Percentiles rank a stretch among this genome's conserved stretches.
phyloP scores from a whole-genome alignment of 2,888 invertebrate genomes.

The Ennomos fuscantarius region DNA sequence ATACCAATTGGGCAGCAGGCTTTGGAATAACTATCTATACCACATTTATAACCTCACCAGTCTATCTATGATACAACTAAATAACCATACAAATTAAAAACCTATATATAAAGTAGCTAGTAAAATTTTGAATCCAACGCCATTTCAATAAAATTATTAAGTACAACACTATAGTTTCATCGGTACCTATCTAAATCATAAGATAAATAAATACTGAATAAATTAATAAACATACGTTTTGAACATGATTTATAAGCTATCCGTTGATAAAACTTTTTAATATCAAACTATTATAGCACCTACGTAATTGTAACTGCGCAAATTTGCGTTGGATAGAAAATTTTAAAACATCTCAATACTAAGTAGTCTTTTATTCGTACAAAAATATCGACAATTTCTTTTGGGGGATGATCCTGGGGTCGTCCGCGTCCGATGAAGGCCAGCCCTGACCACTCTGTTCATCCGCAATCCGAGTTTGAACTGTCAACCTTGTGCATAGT shows the following conservation, averaged over 20 bases:
- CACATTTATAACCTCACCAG: constrained; percentile 7
- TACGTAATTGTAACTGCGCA: constrained; percentile 17
- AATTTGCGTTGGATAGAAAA: constrained; percentile 34
- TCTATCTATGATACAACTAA: constrained; percentile 1
- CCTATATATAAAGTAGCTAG: constrained; percentile 11
- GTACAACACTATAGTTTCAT: constrained; percentile 12
- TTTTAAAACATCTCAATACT: constrained; percentile 29
- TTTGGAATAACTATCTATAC: constrained; percentile 23
- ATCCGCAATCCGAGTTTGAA: not conserved
- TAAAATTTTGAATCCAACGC: constrained; percentile 33
- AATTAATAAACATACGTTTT: constrained; percentile 10
- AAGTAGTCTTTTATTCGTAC: constrained; percentile 34
- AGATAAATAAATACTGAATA: constrained; percentile 7
- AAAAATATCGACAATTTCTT: constrained; percentile 36
- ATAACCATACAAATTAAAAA: constrained; percentile 8
- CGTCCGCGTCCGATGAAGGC: constrained; percentile 15
- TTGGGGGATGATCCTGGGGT: constrained; percentile 30
- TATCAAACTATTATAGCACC: constrained; percentile 19
- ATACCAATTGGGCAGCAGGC: constrained; percentile 32
- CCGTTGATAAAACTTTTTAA: not conserved
- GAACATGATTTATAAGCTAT: constrained; percentile 12
- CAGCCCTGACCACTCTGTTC: constrained; percentile 6
- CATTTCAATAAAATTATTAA: constrained; percentile 1
- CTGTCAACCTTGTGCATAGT: not conserved
- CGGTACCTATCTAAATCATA: constrained; percentile 1